Evolutionary conservation across 2,888 invertebrate genomes (phyloP).

Genomic region (Mythimna vitellina): DNA sequence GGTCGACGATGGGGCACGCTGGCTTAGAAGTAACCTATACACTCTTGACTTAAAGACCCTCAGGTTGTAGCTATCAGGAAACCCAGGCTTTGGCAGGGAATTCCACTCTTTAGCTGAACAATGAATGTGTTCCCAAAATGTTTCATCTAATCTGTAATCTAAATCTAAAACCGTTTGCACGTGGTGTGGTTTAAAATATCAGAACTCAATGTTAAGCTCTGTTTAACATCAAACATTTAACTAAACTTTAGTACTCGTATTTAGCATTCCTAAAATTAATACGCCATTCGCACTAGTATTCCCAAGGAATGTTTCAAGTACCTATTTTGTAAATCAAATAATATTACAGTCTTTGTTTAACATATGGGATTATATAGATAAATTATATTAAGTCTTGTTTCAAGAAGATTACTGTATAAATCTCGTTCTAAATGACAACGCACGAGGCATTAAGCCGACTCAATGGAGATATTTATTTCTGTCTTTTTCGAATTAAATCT

Average conservation of each 20-base stretch:
- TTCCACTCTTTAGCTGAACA: no score
- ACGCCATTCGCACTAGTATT: slow-evolving; percentile 29
- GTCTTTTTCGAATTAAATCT: slow-evolving; percentile 54
- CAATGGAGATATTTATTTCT: slow-evolving; percentile 56
- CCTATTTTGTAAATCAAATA: slow-evolving; percentile 38
- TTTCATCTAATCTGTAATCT: neutral
- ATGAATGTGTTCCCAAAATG: no score
- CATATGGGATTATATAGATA: slow-evolving; percentile 46
- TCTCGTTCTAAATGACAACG: slow-evolving; percentile 55
- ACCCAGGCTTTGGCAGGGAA: no score
- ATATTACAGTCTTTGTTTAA: slow-evolving; percentile 45
- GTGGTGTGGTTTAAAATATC: slow-evolving; percentile 22
- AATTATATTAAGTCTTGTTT: slow-evolving; percentile 47
- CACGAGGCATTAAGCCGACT: slow-evolving; percentile 49
- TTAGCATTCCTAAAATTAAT: slow-evolving; percentile 36
- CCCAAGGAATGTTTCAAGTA: slow-evolving; percentile 33
- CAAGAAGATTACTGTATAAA: slow-evolving; percentile 54
- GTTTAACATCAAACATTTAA: slow-evolving; percentile 39
- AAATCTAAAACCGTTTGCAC: neutral
- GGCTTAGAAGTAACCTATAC: no score
- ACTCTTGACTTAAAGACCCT: no score
- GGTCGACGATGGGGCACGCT: no score
- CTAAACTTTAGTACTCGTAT: slow-evolving; percentile 20
- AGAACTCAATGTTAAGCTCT: slow-evolving; percentile 22
- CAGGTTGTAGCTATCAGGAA: no score